Evolutionary conservation across 2,113 vertebrate genomes (phyloP), one percentile per base, ranked within the genome.

Genomic region (Paramormyrops kingsleyae): DNA sequence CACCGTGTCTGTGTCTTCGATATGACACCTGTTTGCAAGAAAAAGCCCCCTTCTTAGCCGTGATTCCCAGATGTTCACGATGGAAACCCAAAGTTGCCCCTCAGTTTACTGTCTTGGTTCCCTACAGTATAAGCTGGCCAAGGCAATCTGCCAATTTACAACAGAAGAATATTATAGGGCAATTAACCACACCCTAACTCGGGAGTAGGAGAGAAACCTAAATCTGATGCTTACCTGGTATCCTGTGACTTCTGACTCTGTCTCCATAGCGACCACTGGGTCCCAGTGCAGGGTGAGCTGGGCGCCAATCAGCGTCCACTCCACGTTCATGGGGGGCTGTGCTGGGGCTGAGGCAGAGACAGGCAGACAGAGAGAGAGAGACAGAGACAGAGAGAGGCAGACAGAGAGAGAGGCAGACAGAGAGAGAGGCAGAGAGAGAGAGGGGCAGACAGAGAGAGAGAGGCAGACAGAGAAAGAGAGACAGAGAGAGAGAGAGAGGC

Each of bases 181-280:
- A 83, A 56, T 42, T 10, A 47, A 5, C 83, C 8, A 84, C 15
- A 31, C 27, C 15, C 19, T 31, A 31, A 21, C 19, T 5, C 24
- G 21, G 31, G 19, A 31, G 35, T 62, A 21, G 39, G 53, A 27
- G 27, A 7, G 50, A 87, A 87, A 15, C 31, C 4, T 87, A 35
- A 56, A 1, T 62, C 27, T 49, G 31, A 39, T 46, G 94, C 97
- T 93, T 92, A 98, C 98, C 95, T 97, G 95, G 93, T 99, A 99
- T 4, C 98, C 98, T 0, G 94, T 98, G 94, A 99, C 98, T 94
- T 97, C 96, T 0, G 98, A 97, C 94, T 99, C 98, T 0, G 97
- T 98, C 93, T 98, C 98, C 95, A 95, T 94, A 3, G 98, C 97
- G 90, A 96, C 95, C 0, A 99, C 97, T 46, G 97, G 97, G 89